A percentile compares a stretch with the other conserved stretches of the same genome.
Conservation (phyloP, 1,140 invertebrate species). For the Eupeodes corollae region DNA sequence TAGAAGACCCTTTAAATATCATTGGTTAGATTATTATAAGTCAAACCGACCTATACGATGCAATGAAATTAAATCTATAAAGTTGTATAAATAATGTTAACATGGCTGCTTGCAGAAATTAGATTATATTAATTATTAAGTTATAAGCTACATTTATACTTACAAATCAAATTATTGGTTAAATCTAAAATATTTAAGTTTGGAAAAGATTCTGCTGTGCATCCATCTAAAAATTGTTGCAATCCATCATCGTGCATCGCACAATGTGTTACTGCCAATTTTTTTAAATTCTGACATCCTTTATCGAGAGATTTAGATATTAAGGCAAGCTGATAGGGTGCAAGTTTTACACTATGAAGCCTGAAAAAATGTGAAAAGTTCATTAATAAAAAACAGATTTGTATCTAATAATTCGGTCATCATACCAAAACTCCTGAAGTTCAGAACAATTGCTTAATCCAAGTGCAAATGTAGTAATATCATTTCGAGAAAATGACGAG, state of each 20-base stretch:
- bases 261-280: conserved; percentile 30
- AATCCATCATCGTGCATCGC: conserved; percentile 33
- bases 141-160: too few relatives aligned
- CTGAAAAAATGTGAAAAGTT: conserved; percentile 8
- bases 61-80: too few relatives aligned
- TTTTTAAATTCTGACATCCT: conserved; percentile 25
- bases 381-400: neutral
- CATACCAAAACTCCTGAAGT: conserved; percentile 26
- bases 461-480: conserved; percentile 21
- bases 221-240: conserved; percentile 25
- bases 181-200: conserved; percentile 29
- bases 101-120: too few relatives aligned
- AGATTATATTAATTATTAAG: too few relatives aligned
- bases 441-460: conserved; percentile 31
- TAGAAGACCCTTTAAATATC: too few relatives aligned
- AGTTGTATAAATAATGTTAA: too few relatives aligned
- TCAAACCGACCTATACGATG: too few relatives aligned
- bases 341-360: conserved; percentile 29
- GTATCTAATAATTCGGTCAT: neutral
- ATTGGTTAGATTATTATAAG: too few relatives aligned
- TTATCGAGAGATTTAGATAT: conserved; percentile 31
- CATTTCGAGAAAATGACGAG: conserved; percentile 26
- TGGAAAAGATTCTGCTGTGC: conserved; percentile 24
- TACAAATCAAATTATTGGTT: conserved; percentile 36
- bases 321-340: conserved; percentile 26